Evolutionary conservation across 2,888 invertebrate species (phyloP).

Genomic region (Eledona agricola): DNA sequence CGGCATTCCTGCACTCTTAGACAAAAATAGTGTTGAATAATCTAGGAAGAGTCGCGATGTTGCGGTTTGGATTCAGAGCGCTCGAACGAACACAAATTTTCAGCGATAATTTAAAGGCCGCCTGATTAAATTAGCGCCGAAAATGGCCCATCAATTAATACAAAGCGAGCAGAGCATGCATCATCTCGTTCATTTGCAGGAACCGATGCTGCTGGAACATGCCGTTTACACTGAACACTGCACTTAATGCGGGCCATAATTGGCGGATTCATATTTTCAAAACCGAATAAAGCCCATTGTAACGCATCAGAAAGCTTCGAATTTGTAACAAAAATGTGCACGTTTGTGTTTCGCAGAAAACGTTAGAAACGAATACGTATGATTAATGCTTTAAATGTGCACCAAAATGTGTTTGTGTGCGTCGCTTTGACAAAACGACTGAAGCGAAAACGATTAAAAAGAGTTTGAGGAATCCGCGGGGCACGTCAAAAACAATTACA

Average conservation of each 20-base stretch:
- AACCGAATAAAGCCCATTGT: no score
- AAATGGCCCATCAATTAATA: constrained; percentile 35
- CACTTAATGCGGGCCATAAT: constrained; percentile 29
- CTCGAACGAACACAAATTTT: constrained; percentile 17
- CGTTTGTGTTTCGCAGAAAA: no score
- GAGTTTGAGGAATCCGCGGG: no score
- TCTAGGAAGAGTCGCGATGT: constrained; percentile 4
- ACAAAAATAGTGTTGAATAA: constrained; percentile 20
- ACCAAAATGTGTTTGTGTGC: no score
- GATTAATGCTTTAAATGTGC: no score
- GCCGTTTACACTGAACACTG: constrained; percentile 19
- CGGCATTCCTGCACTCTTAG: constrained; percentile 19
- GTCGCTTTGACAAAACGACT: no score
- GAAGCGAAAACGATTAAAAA: no score
- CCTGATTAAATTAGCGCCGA: constrained; percentile 30
- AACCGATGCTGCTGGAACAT: constrained; percentile 23
- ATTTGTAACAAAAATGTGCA: no score
- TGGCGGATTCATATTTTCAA: constrained; percentile 29
- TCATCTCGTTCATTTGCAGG: constrained; percentile 33
- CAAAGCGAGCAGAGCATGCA: constrained; percentile 25
- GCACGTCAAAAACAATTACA: no score
- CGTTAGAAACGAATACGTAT: no score
- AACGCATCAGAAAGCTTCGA: no score
- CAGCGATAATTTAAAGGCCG: constrained; percentile 24
- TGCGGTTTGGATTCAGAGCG: constrained; percentile 6